Evolutionary conservation across 2,797 vertebrate genomes (phyloP).

Genomic region (Serranus cabrilla): DNA sequence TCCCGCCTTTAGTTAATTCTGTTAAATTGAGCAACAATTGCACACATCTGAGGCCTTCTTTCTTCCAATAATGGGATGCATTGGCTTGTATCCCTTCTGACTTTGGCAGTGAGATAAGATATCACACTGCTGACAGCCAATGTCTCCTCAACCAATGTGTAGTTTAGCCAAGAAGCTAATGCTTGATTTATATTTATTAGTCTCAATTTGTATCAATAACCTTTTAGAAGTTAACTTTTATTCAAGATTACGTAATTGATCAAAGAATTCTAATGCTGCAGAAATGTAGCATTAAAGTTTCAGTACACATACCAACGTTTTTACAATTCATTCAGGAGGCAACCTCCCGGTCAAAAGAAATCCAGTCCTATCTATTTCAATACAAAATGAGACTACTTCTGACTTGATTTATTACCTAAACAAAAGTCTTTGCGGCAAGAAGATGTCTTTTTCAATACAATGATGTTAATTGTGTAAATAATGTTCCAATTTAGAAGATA

Average conservation of each 20-base stretch:
- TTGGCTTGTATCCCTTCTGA: constrained; percentile 46
- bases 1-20: constrained; percentile 34
- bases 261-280: neutral
- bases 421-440: too few relatives aligned
- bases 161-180: constrained; percentile 40
- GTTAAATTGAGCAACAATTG: constrained; percentile 45
- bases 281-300: neutral
- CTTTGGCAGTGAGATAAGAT: constrained; percentile 53
- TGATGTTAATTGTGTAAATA: too few relatives aligned
- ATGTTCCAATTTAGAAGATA: too few relatives aligned
- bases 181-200: constrained; percentile 33
- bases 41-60: constrained; percentile 32
- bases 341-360: too few relatives aligned
- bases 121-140: constrained; percentile 26
- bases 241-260: constrained; percentile 20
- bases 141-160: constrained; percentile 12
- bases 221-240: constrained; percentile 14
- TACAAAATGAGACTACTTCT: too few relatives aligned
- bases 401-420: too few relatives aligned
- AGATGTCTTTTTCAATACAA: too few relatives aligned
- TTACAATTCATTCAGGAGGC: too few relatives aligned
- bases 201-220: constrained; percentile 38
- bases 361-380: too few relatives aligned
- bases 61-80: constrained; percentile 21
- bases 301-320: neutral